Evolutionary conservation across 2,113 vertebrate genomes (phyloP).

Genomic region (Opisthocomus hoazin): DNA sequence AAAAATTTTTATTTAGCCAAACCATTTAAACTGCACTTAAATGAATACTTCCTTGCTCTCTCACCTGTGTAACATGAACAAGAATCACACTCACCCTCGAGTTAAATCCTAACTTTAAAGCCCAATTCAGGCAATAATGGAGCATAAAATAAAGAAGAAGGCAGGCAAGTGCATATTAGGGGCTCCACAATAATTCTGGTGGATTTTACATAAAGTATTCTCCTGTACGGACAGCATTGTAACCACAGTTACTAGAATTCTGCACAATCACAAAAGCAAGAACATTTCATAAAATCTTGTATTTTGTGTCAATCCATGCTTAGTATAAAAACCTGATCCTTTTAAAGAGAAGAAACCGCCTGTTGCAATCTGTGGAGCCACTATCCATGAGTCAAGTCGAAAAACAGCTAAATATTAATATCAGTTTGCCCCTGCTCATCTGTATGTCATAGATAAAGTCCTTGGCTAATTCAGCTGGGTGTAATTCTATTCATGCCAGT

Average conservation of each 20-base stretch:
- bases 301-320: background rate
- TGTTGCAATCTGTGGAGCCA: background rate
- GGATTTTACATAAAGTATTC: background rate
- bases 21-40: background rate
- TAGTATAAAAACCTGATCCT: background rate
- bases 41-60: background rate
- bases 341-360: background rate
- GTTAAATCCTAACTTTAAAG: background rate
- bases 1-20: background rate
- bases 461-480: background rate
- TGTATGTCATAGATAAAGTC: background rate
- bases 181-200: background rate
- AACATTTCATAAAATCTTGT: background rate
- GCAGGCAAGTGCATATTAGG: background rate
- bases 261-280: background rate
- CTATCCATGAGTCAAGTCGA: background rate
- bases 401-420: background rate
- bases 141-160: background rate
- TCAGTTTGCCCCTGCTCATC: background rate
- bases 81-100: background rate
- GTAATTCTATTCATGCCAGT: background rate
- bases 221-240: background rate
- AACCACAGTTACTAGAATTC: background rate
- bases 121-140: background rate
- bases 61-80: background rate